These are phyloP conservation scores for Zapornia atra DNA, from an alignment of 2,113 vertebrate species.

Conservation along the genomic window DNA sequence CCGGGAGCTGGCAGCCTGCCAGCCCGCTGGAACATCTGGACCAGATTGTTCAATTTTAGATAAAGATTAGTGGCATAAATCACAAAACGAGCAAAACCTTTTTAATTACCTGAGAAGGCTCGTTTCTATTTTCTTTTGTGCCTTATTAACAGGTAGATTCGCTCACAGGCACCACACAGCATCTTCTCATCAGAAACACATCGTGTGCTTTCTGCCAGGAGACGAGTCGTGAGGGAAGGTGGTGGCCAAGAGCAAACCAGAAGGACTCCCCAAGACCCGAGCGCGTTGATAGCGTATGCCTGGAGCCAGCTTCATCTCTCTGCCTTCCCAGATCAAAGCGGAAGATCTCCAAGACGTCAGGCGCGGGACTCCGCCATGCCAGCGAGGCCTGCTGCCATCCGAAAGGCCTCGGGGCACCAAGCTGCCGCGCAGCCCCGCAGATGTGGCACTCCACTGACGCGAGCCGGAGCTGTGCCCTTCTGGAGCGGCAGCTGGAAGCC, in stretches of 20 bases:
- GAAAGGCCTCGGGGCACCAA: background rate
- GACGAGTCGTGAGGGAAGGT: background rate
- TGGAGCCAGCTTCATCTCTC: background rate
- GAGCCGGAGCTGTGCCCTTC: background rate
- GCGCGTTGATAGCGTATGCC: background rate
- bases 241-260: background rate
- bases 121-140: background rate
- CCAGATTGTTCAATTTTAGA: slow-evolving; percentile 9
- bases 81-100: background rate
- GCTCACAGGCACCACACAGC: background rate
- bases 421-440: background rate
- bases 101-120: background rate
- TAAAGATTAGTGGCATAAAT: background rate
- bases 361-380: background rate
- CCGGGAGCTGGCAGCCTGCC: background rate
- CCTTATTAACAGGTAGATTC: background rate
- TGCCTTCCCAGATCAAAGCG: background rate
- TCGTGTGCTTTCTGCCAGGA: accelerated
- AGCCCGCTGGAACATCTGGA: slow-evolving; percentile 1
- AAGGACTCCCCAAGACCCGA: background rate
- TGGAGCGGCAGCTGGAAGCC: background rate
- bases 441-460: background rate
- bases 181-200: background rate
- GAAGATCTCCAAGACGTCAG: background rate
- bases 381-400: background rate